phyloP scores from a whole-genome alignment of 2,113 vertebrate genomes.

The Xiphophorus maculatus region DNA sequence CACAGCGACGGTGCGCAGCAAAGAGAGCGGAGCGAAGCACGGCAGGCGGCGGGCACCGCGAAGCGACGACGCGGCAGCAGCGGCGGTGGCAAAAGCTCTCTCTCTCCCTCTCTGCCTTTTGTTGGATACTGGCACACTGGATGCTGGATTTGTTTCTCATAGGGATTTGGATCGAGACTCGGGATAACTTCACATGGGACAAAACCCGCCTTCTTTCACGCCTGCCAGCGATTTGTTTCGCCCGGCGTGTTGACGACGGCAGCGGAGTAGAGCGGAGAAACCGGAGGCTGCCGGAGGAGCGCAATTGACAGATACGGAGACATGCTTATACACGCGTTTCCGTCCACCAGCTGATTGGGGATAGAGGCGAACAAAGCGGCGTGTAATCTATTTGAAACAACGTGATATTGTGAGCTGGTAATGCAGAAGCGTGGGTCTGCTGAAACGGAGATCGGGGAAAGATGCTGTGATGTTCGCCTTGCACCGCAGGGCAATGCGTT shows the following conservation, averaged over 20 bases:
- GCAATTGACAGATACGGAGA: conserved; percentile 56
- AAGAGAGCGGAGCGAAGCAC: conserved; percentile 5
- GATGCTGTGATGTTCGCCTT: conserved; percentile 50
- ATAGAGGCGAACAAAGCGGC: conserved; percentile 28
- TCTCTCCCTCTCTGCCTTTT: conserved; percentile 38
- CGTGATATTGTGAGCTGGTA: conserved; percentile 28
- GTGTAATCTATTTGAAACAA: background rate
- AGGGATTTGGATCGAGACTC: conserved; percentile 42
- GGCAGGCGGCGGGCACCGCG: background rate
- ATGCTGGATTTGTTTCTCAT: conserved; percentile 52
- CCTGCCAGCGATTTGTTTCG: conserved; percentile 52
- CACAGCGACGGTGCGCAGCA: conserved; percentile 63
- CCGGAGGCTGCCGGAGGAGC: conserved; percentile 45
- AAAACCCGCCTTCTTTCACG: conserved; percentile 56
- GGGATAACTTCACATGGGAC: conserved; percentile 68
- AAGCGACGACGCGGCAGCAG: conserved; percentile 36
- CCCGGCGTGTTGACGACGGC: conserved; percentile 69
- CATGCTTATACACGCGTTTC: conserved; percentile 60
- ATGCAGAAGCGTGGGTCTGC: conserved; percentile 50
- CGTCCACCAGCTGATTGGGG: conserved; percentile 48
- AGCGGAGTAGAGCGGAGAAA: background rate
- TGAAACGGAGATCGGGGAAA: conserved; percentile 17
- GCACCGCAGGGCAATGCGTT: conserved; percentile 50
- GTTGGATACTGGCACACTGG: conserved; percentile 38
- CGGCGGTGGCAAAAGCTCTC: conserved; percentile 22